Conservation (phyloP, 2,113 vertebrate genomes). For the Lipophrys pholis region DNA sequence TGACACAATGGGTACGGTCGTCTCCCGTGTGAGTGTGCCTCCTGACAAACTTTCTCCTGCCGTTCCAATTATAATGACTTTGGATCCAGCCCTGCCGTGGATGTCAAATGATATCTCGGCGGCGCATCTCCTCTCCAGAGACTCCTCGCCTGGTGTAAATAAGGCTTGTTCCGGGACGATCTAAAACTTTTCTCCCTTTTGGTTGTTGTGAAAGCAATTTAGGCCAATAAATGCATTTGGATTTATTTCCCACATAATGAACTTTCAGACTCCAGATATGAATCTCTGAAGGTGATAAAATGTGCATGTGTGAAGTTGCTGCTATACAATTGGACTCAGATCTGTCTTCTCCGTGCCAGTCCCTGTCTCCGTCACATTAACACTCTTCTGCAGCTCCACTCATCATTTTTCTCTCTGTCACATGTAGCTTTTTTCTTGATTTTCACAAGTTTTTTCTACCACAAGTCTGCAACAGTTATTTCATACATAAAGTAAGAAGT, state of each 20-base stretch:
- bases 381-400: conserved; percentile 3
- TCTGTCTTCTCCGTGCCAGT: conserved; percentile 5
- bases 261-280: conserved; percentile 4
- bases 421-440: background rate
- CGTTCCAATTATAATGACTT: conserved; percentile 75
- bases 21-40: conserved; percentile 50
- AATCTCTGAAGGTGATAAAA: background rate
- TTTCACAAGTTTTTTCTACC: background rate
- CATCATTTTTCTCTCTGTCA: conserved; percentile 20
- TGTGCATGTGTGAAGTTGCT: background rate
- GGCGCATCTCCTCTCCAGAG: conserved; percentile 50
- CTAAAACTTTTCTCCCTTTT: conserved; percentile 18
- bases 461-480: background rate
- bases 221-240: conserved; percentile 10
- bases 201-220: conserved; percentile 43
- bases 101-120: conserved; percentile 56
- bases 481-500: no score
- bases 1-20: conserved; percentile 72
- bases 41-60: conserved; percentile 68
- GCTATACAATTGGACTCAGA: conserved; percentile 15
- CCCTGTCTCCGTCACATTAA: background rate
- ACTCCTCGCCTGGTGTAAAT: conserved; percentile 51
- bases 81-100: conserved; percentile 49
- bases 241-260: background rate
- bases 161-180: conserved; percentile 46